Base-by-base conservation (phyloP, 1,140 invertebrate genomes). In the Listronotus bonariensis region DNA sequence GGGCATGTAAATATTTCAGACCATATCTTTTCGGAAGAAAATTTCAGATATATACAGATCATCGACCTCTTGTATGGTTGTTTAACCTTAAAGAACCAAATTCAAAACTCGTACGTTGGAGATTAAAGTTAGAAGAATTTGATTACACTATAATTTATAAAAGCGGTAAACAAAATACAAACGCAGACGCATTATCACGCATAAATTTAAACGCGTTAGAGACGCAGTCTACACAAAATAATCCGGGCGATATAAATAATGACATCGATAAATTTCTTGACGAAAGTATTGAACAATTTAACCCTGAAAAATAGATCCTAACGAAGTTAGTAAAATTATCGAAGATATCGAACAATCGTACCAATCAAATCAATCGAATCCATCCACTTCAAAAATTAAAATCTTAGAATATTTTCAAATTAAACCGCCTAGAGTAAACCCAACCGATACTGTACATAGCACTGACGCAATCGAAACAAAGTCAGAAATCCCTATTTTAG, bases 71-170 rank as follows among this genome's bases (percentile, higher is more conserved):
- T 5, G 49, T 42, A 14, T 53, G 61, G 77, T 58, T 85, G 1
- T 72, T 75, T 7, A 77, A 74, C 9, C 67, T 78, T 0, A 81
- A 78, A 71, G 77, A 82, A 55, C 76, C 77, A 11, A 73, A 65
- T 1, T 76, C 71, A 26, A 66, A 78, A 65, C 64, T 85, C 10
- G 71, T 78, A 2, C 67, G 81, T 60, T 85, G 82, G 82, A 41
- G 75, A 42, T 53, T 77, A 9, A 49, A 66, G 58, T 52, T 79
- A n/a, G 49, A 65, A 77, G n/a, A 82, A 60, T 84, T 78, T 69
- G 69, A 81, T 31, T 82, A 78, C 67, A 77, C 65, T 62, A 78
- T 85, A 3, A 58, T 68, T 8, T 78, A 81, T 60, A 79, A 77
- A 68, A 68, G 68, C 12, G 78, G 77, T 7, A 76, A 71, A 69